phyloP scores from a whole-genome alignment of 2,113 vertebrate species.

The Phylloscopus whistleri region DNA sequence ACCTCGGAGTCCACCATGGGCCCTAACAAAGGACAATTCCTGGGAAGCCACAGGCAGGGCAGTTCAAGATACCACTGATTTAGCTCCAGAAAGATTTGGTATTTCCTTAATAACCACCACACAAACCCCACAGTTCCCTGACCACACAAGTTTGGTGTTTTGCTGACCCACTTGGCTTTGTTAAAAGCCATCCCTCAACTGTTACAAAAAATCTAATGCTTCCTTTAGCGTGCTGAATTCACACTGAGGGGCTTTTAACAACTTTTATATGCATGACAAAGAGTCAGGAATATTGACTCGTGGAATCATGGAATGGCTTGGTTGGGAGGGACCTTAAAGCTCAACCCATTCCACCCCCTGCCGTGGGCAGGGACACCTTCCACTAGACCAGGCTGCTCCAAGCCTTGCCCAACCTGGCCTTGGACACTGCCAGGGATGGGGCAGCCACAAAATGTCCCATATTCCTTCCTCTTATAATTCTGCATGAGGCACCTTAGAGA shows the following conservation, averaged over 20 bases:
- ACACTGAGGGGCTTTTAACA: not conserved
- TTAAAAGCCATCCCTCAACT: not conserved
- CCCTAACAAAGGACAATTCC: not conserved
- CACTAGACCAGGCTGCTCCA: not conserved
- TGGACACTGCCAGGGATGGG: not conserved
- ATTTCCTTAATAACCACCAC: not conserved
- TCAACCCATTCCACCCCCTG: not conserved
- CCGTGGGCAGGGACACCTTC: not conserved
- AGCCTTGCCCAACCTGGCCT: not conserved
- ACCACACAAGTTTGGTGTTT: not conserved
- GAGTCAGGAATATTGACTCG: not conserved
- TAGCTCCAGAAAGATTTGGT: not conserved
- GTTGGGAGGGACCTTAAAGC: not conserved
- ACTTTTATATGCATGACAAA: not conserved
- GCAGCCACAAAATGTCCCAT: not conserved
- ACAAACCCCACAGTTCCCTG: not conserved
- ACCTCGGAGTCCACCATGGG: accelerated
- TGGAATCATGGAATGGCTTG: not conserved
- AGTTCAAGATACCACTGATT: not conserved
- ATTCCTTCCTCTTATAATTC: not conserved
- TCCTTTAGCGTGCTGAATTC: accelerated
- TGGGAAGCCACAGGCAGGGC: not conserved
- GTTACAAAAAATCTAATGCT: accelerated
- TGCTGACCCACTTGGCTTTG: not conserved
- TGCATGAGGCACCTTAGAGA: not conserved